These are phyloP conservation scores for Prenolepis imparis DNA, from an alignment of 2,888 invertebrate species.

Conservation along the genomic window DNA sequence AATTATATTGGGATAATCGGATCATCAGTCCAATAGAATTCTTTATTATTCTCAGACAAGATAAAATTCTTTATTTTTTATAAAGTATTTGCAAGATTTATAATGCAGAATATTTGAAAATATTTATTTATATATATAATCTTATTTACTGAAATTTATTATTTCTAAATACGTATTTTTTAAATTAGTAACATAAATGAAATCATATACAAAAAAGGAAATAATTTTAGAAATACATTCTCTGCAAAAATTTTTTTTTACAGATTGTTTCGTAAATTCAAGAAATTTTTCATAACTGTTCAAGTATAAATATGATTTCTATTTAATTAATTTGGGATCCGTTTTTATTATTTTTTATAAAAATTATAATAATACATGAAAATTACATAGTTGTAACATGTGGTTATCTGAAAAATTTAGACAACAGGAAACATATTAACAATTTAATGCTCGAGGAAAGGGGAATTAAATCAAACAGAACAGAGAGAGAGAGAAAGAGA, in stretches of 20 bases:
- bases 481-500: background rate
- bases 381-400: background rate
- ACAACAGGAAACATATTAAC: background rate
- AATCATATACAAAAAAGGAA: background rate
- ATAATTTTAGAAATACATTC: background rate
- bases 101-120: background rate
- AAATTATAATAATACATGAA: background rate
- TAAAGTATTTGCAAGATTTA: background rate
- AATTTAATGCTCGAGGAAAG: too few relatives aligned
- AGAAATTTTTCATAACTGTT: background rate
- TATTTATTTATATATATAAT: too few relatives aligned
- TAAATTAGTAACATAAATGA: conserved; percentile 10
- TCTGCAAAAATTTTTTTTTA: background rate
- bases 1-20: background rate
- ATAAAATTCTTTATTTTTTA: conserved; percentile 8
- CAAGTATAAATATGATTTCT: background rate
- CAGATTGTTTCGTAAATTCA: background rate
- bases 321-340: background rate
- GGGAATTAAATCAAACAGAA: background rate
- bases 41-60: background rate
- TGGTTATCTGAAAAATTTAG: background rate
- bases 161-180: background rate
- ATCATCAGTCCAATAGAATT: background rate
- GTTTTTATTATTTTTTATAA: conserved; percentile 1
- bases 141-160: background rate